A percentile compares a stretch with the other conserved stretches of the same genome.
Conservation (phyloP, 2,888 invertebrate genomes). For the Cephus rjabovi region DNA sequence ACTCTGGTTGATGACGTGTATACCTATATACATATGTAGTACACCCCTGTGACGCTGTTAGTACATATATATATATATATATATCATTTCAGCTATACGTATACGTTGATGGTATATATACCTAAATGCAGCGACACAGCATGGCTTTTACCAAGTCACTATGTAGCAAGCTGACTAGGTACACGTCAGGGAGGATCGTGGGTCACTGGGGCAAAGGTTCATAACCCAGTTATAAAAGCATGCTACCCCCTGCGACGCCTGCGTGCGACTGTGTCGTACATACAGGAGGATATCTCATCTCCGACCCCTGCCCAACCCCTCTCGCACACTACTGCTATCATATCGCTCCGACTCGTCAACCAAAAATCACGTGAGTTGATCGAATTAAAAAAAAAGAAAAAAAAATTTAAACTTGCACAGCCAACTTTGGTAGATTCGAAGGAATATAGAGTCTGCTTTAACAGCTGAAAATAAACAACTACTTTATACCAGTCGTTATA, state of each 20-base stretch:
- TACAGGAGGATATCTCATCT: not conserved
- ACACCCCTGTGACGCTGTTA: not conserved
- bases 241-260: not conserved
- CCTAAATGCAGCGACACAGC: not conserved
- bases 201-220: conserved; percentile 22
- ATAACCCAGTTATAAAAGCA: conserved; percentile 16
- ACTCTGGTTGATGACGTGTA: not conserved
- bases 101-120: not conserved
- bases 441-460: not conserved
- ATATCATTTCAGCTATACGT: not conserved
- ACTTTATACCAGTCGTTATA: not conserved
- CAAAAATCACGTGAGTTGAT: not conserved
- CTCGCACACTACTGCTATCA: not conserved
- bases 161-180: not conserved
- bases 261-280: not conserved
- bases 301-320: not conserved
- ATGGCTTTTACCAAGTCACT: not conserved
- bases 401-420: not conserved
- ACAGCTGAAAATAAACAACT: not conserved
- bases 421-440: not conserved
- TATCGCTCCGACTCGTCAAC: not conserved
- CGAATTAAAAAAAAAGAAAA: no score
- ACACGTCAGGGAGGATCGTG: not conserved
- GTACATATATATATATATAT: not conserved
- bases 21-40: not conserved